Conservation (phyloP, 2,888 invertebrate genomes). For the Leistus spinibarbis region DNA sequence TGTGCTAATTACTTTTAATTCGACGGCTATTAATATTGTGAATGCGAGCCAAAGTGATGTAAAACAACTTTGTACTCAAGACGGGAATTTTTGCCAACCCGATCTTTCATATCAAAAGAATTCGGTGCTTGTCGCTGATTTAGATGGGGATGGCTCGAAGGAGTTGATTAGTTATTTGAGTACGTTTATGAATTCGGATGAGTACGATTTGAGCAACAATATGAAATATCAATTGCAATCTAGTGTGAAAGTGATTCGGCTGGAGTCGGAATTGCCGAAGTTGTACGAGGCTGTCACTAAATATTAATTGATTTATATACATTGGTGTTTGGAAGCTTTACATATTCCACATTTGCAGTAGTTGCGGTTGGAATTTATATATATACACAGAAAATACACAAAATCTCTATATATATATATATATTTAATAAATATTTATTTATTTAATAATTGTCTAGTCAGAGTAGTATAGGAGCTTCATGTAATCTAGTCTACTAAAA, state of each 20-base stretch:
- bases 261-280: constrained; percentile 76
- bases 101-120: constrained; percentile 74
- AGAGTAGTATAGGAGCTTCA: constrained; percentile 27
- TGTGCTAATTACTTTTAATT: constrained; percentile 79
- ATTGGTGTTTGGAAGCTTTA: constrained; percentile 21
- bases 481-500: constrained; percentile 35
- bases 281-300: constrained; percentile 61
- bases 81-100: constrained; percentile 69
- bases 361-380: neutral
- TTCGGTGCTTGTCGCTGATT: constrained; percentile 74
- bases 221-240: constrained; percentile 68
- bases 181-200: constrained; percentile 61
- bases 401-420: constrained; percentile 5
- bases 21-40: constrained; percentile 73
- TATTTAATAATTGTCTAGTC: constrained; percentile 32
- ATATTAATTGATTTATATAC: constrained; percentile 21
- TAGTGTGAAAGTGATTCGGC: constrained; percentile 69
- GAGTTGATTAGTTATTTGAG: constrained; percentile 80
- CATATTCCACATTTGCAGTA: constrained; percentile 16
- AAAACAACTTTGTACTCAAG: constrained; percentile 70
- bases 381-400: neutral
- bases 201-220: constrained; percentile 49
- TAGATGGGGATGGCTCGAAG: constrained; percentile 76
- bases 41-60: constrained; percentile 82
- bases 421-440: constrained; percentile 19